These are phyloP conservation scores for Steinernema hermaphroditum DNA, from an alignment of 2,888 invertebrate species.

Conservation along the genomic window DNA sequence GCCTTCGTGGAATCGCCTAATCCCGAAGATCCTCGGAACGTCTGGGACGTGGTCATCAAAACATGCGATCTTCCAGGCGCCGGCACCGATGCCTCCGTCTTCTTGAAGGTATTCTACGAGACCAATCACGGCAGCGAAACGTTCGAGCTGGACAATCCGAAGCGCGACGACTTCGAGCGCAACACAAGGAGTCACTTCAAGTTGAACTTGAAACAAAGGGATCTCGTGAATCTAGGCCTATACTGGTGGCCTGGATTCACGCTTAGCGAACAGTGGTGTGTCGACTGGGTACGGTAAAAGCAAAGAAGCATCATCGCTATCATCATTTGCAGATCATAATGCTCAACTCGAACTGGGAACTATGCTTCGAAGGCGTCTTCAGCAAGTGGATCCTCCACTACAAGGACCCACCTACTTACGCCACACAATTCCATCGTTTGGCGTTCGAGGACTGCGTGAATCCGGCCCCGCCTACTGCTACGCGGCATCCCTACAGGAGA, in stretches of 20 bases:
- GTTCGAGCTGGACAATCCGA: conserved; percentile 50
- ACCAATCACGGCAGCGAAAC: conserved; percentile 50
- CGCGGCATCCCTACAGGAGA: conserved; percentile 43
- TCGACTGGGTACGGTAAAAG: conserved; percentile 48
- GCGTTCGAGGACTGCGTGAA: conserved; percentile 49
- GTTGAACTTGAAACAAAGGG: conserved; percentile 51
- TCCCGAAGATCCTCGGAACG: neutral
- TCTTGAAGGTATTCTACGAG: conserved; percentile 53
- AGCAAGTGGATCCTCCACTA: conserved; percentile 57
- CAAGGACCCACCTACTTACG: conserved; percentile 57
- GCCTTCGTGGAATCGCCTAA: neutral
- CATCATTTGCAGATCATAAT: conserved; percentile 42
- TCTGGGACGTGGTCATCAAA: conserved; percentile 58
- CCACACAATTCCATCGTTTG: conserved; percentile 47
- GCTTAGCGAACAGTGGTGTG: conserved; percentile 52
- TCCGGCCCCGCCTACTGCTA: conserved; percentile 42
- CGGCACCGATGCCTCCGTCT: conserved; percentile 57
- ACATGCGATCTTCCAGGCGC: conserved; percentile 53
- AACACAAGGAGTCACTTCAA: conserved; percentile 54
- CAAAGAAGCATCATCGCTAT: too few relatives aligned
- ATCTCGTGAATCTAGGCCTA: conserved; percentile 53
- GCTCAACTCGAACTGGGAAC: conserved; percentile 46
- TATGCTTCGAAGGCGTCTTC: conserved; percentile 53
- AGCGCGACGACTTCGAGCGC: conserved; percentile 56
- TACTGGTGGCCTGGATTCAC: conserved; percentile 59